A percentile compares a stretch with the other conserved stretches of the same genome.
These are phyloP conservation scores for Siderastrea radians DNA, from an alignment of 92 coral and sea anemone species.

Conservation along the genomic window DNA sequence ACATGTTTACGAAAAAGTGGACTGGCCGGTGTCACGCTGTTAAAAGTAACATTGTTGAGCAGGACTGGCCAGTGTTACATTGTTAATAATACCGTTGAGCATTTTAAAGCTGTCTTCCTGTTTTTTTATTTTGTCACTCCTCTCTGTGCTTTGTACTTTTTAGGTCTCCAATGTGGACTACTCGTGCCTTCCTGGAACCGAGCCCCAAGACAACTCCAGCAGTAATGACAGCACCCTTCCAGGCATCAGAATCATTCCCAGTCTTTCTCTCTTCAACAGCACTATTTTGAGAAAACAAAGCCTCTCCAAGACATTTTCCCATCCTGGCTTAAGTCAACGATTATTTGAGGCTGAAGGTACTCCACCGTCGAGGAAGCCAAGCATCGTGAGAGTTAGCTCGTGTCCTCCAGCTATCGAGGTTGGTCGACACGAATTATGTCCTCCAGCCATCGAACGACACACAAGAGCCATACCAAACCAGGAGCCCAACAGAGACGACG, in stretches of 20 bases:
- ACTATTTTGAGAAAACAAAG: slow-evolving; percentile 30
- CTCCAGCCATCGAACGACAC: slow-evolving; percentile 12
- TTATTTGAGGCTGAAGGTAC: neutral
- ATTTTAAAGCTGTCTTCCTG: neutral
- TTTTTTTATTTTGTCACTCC: neutral
- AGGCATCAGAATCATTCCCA: neutral
- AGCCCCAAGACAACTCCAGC: neutral
- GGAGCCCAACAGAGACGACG: neutral
- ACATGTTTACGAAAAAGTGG: too few relatives aligned
- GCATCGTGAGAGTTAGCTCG: slow-evolving; percentile 23
- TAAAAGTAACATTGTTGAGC: too few relatives aligned
- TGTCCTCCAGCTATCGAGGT: slow-evolving; percentile 38
- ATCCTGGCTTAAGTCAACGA: slow-evolving; percentile 35
- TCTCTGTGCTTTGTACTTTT: neutral
- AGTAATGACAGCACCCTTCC: neutral
- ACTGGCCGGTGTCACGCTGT: too few relatives aligned
- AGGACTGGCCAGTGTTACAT: neutral
- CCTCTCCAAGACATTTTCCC: slow-evolving; percentile 60
- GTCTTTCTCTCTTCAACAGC: neutral
- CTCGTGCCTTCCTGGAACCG: slow-evolving; percentile 1
- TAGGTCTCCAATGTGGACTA: slow-evolving; percentile 44
- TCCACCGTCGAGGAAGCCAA: slow-evolving; percentile 1
- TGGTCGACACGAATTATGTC: neutral
- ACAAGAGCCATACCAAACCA: neutral
- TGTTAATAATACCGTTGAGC: neutral